Conservation (phyloP, 2,888 invertebrate species). For the Erebia epiphron region DNA sequence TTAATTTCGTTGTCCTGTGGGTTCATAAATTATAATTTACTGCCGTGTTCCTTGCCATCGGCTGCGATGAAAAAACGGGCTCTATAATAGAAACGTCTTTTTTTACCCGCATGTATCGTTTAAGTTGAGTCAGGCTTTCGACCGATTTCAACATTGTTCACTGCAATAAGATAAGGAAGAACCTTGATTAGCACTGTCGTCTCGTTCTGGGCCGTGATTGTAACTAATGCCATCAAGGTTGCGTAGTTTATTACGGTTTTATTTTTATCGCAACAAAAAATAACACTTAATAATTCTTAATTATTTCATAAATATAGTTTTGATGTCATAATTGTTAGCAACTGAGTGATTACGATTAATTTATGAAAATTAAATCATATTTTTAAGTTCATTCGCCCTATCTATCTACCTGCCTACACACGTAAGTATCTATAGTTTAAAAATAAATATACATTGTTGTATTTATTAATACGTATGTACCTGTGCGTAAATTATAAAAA, state of each 20-base stretch:
- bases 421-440: too few relatives aligned
- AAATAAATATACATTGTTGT: too few relatives aligned
- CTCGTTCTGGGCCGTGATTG: conserved; percentile 56
- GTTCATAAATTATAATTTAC: conserved; percentile 81
- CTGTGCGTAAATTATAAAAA: too few relatives aligned
- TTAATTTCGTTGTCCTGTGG: conserved; percentile 72
- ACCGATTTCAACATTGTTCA: conserved; percentile 56
- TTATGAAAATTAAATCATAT: not conserved
- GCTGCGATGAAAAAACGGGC: conserved; percentile 67
- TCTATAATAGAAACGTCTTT: conserved; percentile 79
- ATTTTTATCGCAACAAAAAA: not conserved
- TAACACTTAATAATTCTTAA: not conserved
- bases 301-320: not conserved
- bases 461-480: too few relatives aligned
- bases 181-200: conserved; percentile 53
- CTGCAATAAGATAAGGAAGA: conserved; percentile 52
- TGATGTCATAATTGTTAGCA: not conserved
- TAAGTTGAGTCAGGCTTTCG: conserved; percentile 63
- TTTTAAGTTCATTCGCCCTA: not conserved
- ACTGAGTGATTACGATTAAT: not conserved
- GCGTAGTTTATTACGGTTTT: conserved; percentile 8
- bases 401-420: too few relatives aligned
- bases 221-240: conserved; percentile 32
- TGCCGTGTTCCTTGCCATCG: conserved; percentile 64
- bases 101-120: conserved; percentile 72